Evolutionary conservation across 2,113 vertebrate genomes (phyloP), one percentile per base, ranked within the genome.

Genomic region (Meles meles): DNA sequence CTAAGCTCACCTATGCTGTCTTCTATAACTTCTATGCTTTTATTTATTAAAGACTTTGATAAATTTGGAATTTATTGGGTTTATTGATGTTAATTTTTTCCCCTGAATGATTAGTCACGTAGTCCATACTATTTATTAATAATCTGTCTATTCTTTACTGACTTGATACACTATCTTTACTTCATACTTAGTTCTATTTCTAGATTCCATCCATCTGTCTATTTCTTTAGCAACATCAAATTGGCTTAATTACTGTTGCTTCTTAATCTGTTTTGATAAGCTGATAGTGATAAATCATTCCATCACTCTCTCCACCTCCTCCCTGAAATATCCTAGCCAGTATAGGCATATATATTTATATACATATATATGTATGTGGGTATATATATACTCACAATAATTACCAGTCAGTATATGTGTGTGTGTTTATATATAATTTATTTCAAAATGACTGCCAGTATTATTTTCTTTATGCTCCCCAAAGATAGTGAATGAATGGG

Each of bases 261-360:
- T 88, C 93, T 95, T 90, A 95, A 85, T 97, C 52, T 85, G 92
- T 96, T 96, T 81, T 89, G 83, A 96, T 95, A 89, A 96, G 71
- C 57, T 42, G 47, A 85, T 85, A 88, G 65, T 44, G 71, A 91
- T 95, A 96, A 92, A 74, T 91, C 71, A 91, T 79, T 85, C n/a
- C n/a, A 93, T 88, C 91, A 76, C 39, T 88, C 63, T 96, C 44
- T 42, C 23, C 44, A 42, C 6, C 10, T 9, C 57, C 18, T 91
- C 72, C 37, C 67, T 52, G 57, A 57, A 55, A 37, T 44, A 34
- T 88, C 63, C 49, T 3, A 74, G 2, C 14, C 29, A 76, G 74
- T 88, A 91, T 59, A 67, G 34, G 77, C n/a, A 55, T 81, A 81
- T 25, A 27, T 31, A 77, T 77, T 47, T 47, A 80, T 55, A 8